A percentile compares a stretch with the other conserved stretches of the same genome.
phyloP scores from a whole-genome alignment of 2,888 invertebrate species.

The Liposcelis brunnea region DNA sequence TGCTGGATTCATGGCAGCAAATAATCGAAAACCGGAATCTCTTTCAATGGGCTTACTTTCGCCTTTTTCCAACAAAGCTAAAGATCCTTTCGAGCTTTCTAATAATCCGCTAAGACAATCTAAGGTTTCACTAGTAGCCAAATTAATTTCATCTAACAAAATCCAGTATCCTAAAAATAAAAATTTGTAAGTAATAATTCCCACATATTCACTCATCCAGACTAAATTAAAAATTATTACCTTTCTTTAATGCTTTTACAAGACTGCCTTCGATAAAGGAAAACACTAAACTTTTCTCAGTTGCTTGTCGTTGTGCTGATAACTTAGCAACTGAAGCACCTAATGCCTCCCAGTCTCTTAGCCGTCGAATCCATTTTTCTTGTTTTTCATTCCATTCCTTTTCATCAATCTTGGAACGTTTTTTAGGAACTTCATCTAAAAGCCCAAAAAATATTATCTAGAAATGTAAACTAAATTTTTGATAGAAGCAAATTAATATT shows the following conservation, averaged over 20 bases:
- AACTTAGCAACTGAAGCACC: conserved; percentile 51
- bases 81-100: conserved; percentile 61
- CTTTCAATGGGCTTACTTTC: conserved; percentile 66
- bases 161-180: conserved; percentile 69
- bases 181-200: too few species aligned
- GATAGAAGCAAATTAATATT: background rate
- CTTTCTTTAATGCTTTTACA: conserved; percentile 70
- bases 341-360: conserved; percentile 40
- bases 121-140: conserved; percentile 90
- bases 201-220: background rate
- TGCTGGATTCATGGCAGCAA: conserved; percentile 99
- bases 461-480: background rate
- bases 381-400: conserved; percentile 12
- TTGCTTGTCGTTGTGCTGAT: conserved; percentile 49
- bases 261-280: conserved; percentile 87
- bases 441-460: background rate
- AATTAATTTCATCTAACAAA: conserved; percentile 91
- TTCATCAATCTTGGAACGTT: conserved; percentile 26
- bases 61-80: conserved; percentile 78
- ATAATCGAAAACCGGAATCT: conserved; percentile 77
- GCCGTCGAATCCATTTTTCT: conserved; percentile 12
- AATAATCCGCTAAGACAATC: conserved; percentile 84
- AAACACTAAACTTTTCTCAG: conserved; percentile 43
- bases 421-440: conserved; percentile 21
- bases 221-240: conserved; percentile 17